phyloP scores from a whole-genome alignment of 2,888 invertebrate species.

The Lasioglossum leucozonium region DNA sequence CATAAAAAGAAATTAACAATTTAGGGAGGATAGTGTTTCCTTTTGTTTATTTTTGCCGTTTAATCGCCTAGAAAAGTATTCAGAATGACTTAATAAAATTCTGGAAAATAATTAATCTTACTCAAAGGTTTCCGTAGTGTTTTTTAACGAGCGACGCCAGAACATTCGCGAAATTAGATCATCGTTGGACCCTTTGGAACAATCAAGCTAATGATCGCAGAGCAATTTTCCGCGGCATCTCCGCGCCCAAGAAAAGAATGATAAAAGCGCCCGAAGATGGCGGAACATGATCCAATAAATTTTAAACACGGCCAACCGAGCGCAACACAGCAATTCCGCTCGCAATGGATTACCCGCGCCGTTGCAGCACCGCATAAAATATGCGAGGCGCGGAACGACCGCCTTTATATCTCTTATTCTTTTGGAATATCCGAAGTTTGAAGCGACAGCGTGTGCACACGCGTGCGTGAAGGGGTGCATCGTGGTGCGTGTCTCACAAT shows the following conservation, averaged over 20 bases:
- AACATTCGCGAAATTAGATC: not conserved
- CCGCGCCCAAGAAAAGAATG: not conserved
- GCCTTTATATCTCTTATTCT: conserved; percentile 12
- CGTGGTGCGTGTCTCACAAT: not conserved
- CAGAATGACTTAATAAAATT: not conserved
- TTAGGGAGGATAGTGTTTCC: no score
- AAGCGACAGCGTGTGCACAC: not conserved
- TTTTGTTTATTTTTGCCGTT: no score
- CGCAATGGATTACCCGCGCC: not conserved
- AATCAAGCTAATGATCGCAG: not conserved
- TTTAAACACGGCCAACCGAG: not conserved
- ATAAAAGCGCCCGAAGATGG: not conserved
- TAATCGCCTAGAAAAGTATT: no score
- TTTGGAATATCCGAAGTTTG: not conserved
- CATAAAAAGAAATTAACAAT: no score
- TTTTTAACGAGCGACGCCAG: not conserved
- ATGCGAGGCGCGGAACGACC: not conserved
- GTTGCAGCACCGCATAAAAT: not conserved
- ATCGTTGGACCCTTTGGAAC: not conserved
- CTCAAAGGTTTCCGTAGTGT: not conserved
- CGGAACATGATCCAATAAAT: not conserved
- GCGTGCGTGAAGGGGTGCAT: not conserved
- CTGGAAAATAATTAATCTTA: not conserved
- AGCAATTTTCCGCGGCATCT: not conserved
- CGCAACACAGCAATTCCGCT: not conserved